Conservation (phyloP, 2,113 vertebrate genomes). For the Picathartes gymnocephalus region DNA sequence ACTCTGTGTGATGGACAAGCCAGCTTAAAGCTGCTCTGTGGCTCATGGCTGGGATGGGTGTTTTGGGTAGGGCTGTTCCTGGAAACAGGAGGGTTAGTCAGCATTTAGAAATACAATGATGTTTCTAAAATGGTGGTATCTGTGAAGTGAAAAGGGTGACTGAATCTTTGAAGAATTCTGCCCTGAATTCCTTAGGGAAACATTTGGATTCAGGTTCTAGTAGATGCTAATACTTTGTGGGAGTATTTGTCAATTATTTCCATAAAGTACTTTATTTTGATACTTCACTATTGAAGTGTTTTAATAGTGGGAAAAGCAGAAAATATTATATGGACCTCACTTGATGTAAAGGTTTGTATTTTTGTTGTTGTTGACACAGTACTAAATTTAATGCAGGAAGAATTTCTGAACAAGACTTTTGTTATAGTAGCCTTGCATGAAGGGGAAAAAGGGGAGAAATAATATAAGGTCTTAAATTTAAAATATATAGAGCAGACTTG, state of each 20-base stretch:
- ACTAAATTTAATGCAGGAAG: neutral
- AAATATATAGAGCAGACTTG: neutral
- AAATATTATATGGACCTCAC: neutral
- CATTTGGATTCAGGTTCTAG: neutral
- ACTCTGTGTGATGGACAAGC: accelerated
- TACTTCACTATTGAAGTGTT: neutral
- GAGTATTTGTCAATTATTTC: neutral
- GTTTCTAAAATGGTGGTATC: neutral
- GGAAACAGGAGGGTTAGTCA: neutral
- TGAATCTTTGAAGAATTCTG: neutral
- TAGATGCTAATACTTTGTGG: neutral
- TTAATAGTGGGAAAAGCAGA: neutral
- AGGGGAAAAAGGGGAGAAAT: neutral
- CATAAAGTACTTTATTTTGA: neutral
- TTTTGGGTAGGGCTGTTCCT: neutral
- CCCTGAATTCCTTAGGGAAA: neutral
- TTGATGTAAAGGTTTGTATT: neutral
- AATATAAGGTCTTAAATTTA: neutral
- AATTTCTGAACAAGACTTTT: neutral
- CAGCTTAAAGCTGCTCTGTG: neutral
- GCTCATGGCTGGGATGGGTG: neutral
- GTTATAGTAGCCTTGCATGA: neutral
- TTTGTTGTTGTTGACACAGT: neutral
- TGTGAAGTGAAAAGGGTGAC: neutral
- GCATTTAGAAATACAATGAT: neutral